Evolutionary conservation across 1,140 invertebrate genomes (phyloP).

Genomic region (Heliconius congener): DNA sequence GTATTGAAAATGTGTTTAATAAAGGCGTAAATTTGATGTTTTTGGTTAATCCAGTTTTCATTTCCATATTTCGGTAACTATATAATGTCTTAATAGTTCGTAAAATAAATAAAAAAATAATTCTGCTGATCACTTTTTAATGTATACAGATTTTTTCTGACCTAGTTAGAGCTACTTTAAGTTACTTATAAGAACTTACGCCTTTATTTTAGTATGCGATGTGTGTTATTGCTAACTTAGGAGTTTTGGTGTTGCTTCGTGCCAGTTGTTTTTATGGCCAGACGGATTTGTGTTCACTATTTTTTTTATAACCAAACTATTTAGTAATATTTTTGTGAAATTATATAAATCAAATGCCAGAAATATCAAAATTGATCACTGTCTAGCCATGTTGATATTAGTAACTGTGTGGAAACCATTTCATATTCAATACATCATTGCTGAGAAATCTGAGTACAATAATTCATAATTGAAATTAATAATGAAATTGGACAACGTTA

Average conservation of each 20-base stretch:
- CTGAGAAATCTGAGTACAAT: constrained; percentile 37
- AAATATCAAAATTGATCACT: constrained; percentile 16
- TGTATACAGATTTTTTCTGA: background rate
- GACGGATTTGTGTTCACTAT: constrained; percentile 9
- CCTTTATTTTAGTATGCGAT: constrained; percentile 13
- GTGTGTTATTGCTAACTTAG: constrained; percentile 28
- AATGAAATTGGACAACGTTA: background rate
- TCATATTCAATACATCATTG: constrained; percentile 29
- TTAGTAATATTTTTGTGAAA: background rate
- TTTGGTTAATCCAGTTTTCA: too few relatives aligned
- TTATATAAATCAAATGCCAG: constrained; percentile 6
- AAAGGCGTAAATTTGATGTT: background rate
- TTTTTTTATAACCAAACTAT: background rate
- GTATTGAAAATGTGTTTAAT: background rate
- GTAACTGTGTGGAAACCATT: constrained; percentile 30
- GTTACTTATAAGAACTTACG: background rate
- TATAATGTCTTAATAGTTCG: background rate
- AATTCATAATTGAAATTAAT: constrained; percentile 24
- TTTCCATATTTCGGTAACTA: background rate
- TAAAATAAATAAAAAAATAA: background rate
- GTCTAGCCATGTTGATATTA: constrained; percentile 36
- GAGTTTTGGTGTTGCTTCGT: constrained; percentile 37
- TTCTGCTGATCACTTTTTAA: too few relatives aligned
- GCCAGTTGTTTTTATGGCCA: constrained; percentile 27
- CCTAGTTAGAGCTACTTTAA: background rate